A percentile compares a stretch with the other conserved stretches of the same genome.
Evolutionary conservation across 2,113 vertebrate species (phyloP).

Genomic region (Epinephelus cyanopodus): DNA sequence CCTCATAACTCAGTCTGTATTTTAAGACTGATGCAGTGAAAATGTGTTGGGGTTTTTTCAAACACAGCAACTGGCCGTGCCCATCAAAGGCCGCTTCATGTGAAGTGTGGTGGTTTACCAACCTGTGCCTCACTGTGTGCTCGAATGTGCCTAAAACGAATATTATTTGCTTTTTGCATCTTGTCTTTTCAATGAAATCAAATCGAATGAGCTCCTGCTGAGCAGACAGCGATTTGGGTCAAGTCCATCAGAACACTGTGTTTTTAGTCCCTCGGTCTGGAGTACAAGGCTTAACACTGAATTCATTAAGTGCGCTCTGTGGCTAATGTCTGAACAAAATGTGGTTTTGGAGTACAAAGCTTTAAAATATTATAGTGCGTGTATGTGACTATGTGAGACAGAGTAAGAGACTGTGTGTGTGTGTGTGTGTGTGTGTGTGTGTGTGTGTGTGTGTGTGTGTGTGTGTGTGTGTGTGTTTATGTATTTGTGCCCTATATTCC

Average conservation of each 20-base stretch:
- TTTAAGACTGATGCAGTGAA: neutral
- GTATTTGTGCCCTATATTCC: slow-evolving; percentile 24
- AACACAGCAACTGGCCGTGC: neutral
- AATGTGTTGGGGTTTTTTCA: neutral
- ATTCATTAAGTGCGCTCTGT: slow-evolving; percentile 32
- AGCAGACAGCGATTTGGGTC: slow-evolving; percentile 34
- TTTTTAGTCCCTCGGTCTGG: slow-evolving; percentile 23
- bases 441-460: slow-evolving; percentile 7
- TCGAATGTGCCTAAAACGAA: neutral
- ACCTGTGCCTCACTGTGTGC: neutral
- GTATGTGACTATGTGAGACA: neutral
- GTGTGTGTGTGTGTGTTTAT: neutral
- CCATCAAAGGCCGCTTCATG: neutral
- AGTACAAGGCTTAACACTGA: slow-evolving; percentile 25
- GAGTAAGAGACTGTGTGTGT: neutral
- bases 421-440: neutral
- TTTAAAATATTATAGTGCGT: slow-evolving; percentile 11
- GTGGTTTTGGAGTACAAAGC: slow-evolving; percentile 21
- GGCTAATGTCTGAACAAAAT: slow-evolving; percentile 19
- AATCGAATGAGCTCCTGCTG: slow-evolving; percentile 10
- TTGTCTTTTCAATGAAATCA: slow-evolving; percentile 23
- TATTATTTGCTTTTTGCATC: neutral
- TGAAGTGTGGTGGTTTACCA: neutral
- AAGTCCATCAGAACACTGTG: slow-evolving; percentile 36
- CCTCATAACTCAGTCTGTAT: neutral